Evolutionary conservation across 2,797 vertebrate genomes (phyloP), one percentile per base, ranked within the genome.

Genomic region (Capromys pilorides): DNA sequence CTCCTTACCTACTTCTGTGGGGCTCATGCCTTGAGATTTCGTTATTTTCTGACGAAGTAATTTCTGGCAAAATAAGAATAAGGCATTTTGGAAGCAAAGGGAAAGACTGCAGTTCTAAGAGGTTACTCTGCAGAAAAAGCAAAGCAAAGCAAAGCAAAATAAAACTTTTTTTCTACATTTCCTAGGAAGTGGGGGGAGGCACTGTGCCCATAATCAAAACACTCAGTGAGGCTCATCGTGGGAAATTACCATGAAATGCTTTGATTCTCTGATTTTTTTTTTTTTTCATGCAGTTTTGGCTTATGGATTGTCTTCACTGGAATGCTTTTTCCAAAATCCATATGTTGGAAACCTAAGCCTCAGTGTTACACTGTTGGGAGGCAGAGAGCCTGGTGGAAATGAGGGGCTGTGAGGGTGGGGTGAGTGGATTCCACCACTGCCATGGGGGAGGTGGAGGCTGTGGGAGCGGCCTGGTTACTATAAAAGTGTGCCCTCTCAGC

Each of bases 51-150:
- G 10, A 28, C 41, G 41, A 94, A 93, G 66, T 41, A 57, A 59
- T 86, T 92, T 86, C 78, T 75, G 33, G 41, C 22, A 79, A 83
- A 93, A 75, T 11, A 45, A 84, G 88, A 96, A 78, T 33, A 75
- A 82, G 31, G 18, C 28, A 33, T 90, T 94, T 67, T 11, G 4
- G 51, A 92, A 94, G 41, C 64, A 88, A 66, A 95, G 62, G 86
- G 21, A 59, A 93, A 90, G 69, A 66, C 36, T 36, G 57, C 1
- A 73, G 69, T 61, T 77, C 11, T 36, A 83, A 64, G 33, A 66
- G 9, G 31, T 79, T 13, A 10, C 31, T 45, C 9, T 49, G 5
- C 64, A 61, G 83, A 36, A 3, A 5, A n/a, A 41, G 54, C 18
- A 88, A 61, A 24, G 54, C 6, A 31, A 24, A 62, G 16, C 64